Base-by-base conservation (phyloP, 2,113 vertebrate species). In the Chaenogobius annularis region DNA sequence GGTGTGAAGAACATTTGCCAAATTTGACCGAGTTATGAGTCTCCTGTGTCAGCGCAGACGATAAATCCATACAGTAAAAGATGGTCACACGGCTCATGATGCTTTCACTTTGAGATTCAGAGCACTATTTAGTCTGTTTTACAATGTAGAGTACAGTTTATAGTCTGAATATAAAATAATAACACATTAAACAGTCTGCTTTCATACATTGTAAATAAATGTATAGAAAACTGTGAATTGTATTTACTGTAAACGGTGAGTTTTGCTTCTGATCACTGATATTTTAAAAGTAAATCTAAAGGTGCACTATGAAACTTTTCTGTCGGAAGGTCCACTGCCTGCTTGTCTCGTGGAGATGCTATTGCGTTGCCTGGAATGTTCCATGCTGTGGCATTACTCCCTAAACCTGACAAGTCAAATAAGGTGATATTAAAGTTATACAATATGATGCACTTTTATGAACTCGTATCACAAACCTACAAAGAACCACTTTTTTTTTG, bases 1-100 rank as follows among this genome's bases (percentile, higher is more conserved):
- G 44, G 63, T 20, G 1, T 8, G 5, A 65, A 65, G n/a, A 54
- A 58, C n/a, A 31, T 61, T 65, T 70, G 76, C 71, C 82, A 84
- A 76, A 83, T 13, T 75, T 79, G 72, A 73, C 37, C 48, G 73
- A 86, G 87, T 83, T 73, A 84, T 83, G 77, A 84, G 66, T 75
- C 81, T 74, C 67, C 74, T 78, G 68, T 85, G 82, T 85, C 84
- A 79, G 66, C 62, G 64, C 74, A 69, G 74, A 75, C 74, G 78
- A 83, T 85, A 85, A 91, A 92, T 90, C 83, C 66, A 80, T 79
- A 66, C 44, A 43, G 77, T 84, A 69, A 88, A 81, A 84, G 35
- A 76, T 19, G 46, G 47, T 85, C 75, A 85, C 69, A 54, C 70
- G 62, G 70, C 40, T 56, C 68, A 66, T 23, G 72, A 75, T 50